These are phyloP conservation scores for Crotalus viridis DNA, from an alignment of 2,113 vertebrate genomes.

Conservation along the genomic window DNA sequence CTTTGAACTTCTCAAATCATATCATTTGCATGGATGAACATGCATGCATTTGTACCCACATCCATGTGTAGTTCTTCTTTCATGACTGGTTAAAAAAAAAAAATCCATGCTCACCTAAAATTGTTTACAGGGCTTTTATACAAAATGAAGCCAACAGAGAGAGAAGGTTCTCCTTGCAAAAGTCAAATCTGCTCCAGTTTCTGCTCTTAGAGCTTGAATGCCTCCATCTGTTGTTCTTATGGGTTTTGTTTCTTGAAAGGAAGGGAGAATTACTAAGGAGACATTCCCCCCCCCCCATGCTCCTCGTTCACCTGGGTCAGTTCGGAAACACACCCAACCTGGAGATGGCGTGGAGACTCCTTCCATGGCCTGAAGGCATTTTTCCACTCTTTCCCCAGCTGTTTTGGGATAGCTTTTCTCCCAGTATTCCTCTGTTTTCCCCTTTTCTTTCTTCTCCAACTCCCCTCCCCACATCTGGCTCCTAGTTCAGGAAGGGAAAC, in stretches of 20 bases:
- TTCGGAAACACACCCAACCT: not conserved
- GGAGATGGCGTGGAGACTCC: not conserved
- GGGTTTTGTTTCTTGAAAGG: not conserved
- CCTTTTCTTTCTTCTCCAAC: not conserved
- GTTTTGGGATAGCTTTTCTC: not conserved
- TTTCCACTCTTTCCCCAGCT: not conserved
- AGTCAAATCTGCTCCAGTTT: not conserved
- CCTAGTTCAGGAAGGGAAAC: conserved; percentile 52
- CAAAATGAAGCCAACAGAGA: not conserved
- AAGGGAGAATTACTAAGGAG: not conserved
- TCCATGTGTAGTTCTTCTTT: not conserved
- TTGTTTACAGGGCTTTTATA: not conserved
- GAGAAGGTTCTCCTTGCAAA: not conserved
- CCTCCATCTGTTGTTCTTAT: not conserved
- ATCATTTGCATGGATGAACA: not conserved
- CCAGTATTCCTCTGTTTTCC: not conserved
- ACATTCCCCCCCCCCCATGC: not conserved
- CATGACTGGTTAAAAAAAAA: not conserved
- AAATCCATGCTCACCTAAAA: not conserved
- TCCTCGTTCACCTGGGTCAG: not conserved
- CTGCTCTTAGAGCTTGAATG: not conserved
- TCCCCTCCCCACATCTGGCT: not conserved
- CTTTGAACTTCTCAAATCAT: not conserved
- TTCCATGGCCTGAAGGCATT: no score
- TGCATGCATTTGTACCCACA: not conserved